Base-by-base conservation (phyloP, 2,113 vertebrate genomes). In the Amia ocellicauda region DNA sequence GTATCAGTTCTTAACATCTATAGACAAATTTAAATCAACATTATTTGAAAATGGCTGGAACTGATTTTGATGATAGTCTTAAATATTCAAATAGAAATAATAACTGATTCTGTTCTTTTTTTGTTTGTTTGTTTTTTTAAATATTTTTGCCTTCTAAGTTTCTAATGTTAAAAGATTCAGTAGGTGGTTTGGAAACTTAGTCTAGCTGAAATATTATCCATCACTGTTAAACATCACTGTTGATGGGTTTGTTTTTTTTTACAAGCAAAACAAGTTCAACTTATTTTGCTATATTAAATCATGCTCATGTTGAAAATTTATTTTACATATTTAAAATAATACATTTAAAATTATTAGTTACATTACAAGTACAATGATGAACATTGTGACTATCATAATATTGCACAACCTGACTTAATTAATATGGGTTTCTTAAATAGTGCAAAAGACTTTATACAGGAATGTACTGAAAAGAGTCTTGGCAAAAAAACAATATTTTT, bases 311-410 rank as follows among this genome's bases (percentile, higher is more conserved):
- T 92, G 92, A 94, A 91, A 88, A 86, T 95, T 94, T 94, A 96
- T 96, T 96, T 95, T 93, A 97, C 95, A 99, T 93, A 92, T 93
- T 96, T 94, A 97, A 98, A 95, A 95, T 93, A 88, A 85, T 92
- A 96, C 94, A 98, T 88, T 94, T 96, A 90, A 91, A 94, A 94
- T 93, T 71, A 87, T 85, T 91, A 88, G 89, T 91, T 91, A 93
- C 90, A 93, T 93, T 92, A 93, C 91, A 94, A 89, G 90, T 91
- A 93, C 93, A 96, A 93, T 88, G 91, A 86, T 90, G 85, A 90
- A 89, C 88, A 91, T 89, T 90, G 93, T 81, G 86, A 85, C 88
- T 91, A 80, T 84, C 78, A 87, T 90, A 85, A 81, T 97, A 99
- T 98, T 97, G 96, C 93, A 99, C 96, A 94, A 88, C 87, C 94